These are phyloP conservation scores for Silvanus unidentatus DNA, from an alignment of 2,888 invertebrate genomes.

Conservation along the genomic window DNA sequence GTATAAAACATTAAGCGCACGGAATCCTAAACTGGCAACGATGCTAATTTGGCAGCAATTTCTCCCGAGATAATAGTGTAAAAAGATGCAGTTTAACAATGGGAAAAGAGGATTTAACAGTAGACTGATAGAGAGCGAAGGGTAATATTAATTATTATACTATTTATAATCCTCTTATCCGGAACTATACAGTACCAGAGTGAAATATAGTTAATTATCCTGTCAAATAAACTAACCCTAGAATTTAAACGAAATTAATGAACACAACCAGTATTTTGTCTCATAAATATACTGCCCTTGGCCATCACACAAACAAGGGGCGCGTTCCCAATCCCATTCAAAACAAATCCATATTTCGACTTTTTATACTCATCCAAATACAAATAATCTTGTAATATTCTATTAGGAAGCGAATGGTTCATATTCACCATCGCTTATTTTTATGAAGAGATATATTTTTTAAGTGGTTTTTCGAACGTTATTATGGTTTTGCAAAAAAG, in stretches of 20 bases:
- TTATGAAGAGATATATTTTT: too few species aligned
- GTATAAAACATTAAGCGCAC: too few species aligned
- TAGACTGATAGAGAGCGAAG: constrained; percentile 4
- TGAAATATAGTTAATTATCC: constrained; percentile 21
- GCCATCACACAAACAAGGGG: not conserved
- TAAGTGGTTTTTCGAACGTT: too few species aligned
- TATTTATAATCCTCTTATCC: constrained; percentile 32
- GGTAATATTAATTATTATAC: constrained; percentile 24
- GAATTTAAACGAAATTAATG: constrained; percentile 4
- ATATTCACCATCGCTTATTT: too few species aligned
- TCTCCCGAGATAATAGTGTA: not conserved
- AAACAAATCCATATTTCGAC: too few species aligned
- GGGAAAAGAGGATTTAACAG: not conserved
- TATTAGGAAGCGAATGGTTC: too few species aligned
- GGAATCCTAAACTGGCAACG: too few species aligned
- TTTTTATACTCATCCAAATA: too few species aligned
- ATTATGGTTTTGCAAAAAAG: not conserved
- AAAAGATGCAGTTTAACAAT: constrained; percentile 6
- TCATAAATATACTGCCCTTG: not conserved
- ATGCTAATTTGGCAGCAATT: not conserved
- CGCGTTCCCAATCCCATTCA: too few species aligned
- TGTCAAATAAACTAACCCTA: constrained; percentile 14
- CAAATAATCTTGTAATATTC: too few species aligned
- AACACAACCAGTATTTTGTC: not conserved
- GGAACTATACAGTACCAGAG: constrained; percentile 20